Conservation (phyloP, 2,797 vertebrate species). For the Myripristis murdjan region DNA sequence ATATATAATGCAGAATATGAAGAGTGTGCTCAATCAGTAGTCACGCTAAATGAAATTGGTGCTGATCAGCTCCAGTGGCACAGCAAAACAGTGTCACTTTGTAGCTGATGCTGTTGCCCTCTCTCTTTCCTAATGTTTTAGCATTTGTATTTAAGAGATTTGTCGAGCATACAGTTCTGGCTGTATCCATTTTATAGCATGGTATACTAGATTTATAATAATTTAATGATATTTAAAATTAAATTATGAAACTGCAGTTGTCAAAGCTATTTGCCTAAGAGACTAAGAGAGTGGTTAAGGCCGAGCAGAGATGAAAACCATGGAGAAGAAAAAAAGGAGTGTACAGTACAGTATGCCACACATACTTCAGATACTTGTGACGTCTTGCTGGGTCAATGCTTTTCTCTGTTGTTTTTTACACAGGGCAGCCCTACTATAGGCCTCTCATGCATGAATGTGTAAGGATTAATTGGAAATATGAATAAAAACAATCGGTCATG, state of each 20-base stretch:
- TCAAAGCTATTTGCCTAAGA: not conserved
- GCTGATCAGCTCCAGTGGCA: not conserved
- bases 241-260: not conserved
- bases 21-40: not conserved
- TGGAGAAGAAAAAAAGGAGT: too few species aligned
- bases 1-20: conserved; percentile 1
- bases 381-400: too few species aligned
- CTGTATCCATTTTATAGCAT: not conserved
- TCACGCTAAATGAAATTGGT: not conserved
- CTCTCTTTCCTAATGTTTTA: not conserved
- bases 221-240: not conserved
- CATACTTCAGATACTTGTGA: too few species aligned
- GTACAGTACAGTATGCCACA: too few species aligned
- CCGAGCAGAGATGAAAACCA: too few species aligned
- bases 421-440: too few species aligned
- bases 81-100: too few species aligned
- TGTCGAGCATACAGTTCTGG: not conserved
- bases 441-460: too few species aligned
- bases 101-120: not conserved
- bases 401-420: too few species aligned
- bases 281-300: not conserved
- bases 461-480: too few species aligned
- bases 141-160: not conserved
- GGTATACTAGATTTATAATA: too few species aligned
- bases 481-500: too few species aligned